A percentile compares a stretch with the other conserved stretches of the same genome.
phyloP scores from a whole-genome alignment of 1,140 invertebrate genomes.

The Rhagoletis pomonella region DNA sequence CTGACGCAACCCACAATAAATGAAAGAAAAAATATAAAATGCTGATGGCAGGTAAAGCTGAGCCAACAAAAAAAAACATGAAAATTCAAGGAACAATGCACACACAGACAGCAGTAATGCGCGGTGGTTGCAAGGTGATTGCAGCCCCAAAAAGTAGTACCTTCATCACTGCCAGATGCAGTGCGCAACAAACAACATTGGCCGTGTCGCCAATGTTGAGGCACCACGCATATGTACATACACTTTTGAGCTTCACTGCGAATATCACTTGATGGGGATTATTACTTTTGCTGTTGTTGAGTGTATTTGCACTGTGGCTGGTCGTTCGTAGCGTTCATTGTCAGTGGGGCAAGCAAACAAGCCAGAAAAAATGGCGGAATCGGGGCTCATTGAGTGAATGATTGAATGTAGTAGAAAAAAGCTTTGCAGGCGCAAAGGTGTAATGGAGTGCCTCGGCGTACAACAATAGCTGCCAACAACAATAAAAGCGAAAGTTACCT shows the following conservation, averaged over 20 bases:
- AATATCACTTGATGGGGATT: neutral
- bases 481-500: constrained; percentile 3
- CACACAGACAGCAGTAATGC: neutral
- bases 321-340: neutral
- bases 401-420: neutral
- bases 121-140: neutral
- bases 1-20: neutral
- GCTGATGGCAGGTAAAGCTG: no score
- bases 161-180: constrained; percentile 23
- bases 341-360: constrained; percentile 9
- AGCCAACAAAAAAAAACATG: neutral
- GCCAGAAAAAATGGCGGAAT: neutral
- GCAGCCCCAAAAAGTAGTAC: neutral
- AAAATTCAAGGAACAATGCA: constrained; percentile 17
- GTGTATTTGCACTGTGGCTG: neutral
- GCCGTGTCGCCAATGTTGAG: neutral
- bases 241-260: neutral
- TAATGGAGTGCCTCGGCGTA: constrained; percentile 28
- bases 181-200: neutral
- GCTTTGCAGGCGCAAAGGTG: constrained; percentile 41
- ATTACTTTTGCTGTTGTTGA: neutral
- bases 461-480: constrained; percentile 30
- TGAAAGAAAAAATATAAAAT: no score
- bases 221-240: neutral
- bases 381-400: neutral